Base-by-base conservation (phyloP, 1,140 invertebrate genomes). In the Macrobrachium nipponense region DNA sequence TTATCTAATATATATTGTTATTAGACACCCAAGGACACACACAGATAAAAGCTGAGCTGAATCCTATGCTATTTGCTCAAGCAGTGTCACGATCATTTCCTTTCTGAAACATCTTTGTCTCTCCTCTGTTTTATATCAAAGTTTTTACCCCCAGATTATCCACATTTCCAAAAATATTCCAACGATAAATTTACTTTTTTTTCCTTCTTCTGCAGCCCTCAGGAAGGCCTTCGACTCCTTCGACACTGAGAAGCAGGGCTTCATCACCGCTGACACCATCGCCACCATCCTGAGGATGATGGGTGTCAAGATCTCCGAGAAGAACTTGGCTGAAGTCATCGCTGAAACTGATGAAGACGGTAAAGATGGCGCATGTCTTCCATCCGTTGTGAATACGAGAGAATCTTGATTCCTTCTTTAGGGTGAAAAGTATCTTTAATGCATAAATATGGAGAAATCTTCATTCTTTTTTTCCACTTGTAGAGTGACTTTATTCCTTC, bases 201-300 rank as follows among this genome's bases (percentile, higher is more conserved):
- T 86, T 51, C 62, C 27, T 43, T 23, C 92, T 92, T 90, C 18
- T 72, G 15, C 73, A 84, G 82, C 73, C 68, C 90, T 93, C 81
- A 90, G 91, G 43, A 92, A 93, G 87, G 93, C 93, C 59, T 93
- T 94, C 89, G 93, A 94, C 89, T 93, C 92, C 91, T 93, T 94
- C 90, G 93, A 94, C 88, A 92, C 92, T 79, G 93, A 93, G 76
- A 92, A 92, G 87, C 93, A 93, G 86, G 93, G 93, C 58, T 91
- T 90, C 90, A 93, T 93, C 89, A 91, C 92, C 64, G 92, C 93
- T 20, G 92, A 92, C 84, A 93, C 93, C 90, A 92, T 93, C 11
- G 91, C 91, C 15, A 92, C 91, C 77, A 93, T 94, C 86, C 90
- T 93, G 61, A 90, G 92, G 68, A 93, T 93, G 87, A 91, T 93